Base-by-base conservation (phyloP, 2,888 invertebrate genomes). In the Dendrolimus houi region DNA sequence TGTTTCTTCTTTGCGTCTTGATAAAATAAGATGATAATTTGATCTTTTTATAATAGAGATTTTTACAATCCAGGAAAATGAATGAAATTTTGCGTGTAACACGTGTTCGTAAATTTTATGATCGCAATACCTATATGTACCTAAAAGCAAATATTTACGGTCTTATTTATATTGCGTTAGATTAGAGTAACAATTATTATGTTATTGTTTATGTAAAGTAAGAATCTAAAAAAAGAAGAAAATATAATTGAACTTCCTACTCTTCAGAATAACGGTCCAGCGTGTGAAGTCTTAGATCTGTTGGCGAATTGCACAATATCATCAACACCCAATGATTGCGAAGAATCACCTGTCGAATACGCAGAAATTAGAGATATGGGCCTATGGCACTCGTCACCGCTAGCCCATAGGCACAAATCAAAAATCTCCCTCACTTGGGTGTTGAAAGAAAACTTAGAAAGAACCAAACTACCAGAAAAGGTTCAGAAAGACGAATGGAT, bases 371-470 rank as follows among this genome's bases (percentile, higher is more conserved):
- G 69, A 74, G 86, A 88, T 52, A 91, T 91, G 91, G 91, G 91
- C 57, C 74, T 89, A 57, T 91, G 88, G 87, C 90, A 90, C 65
- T 89, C 91, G 9, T 86, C 89, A 54, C 87, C 91, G 40, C 68
- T 91, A 62, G 76, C 86, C 52, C 82, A 81, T 54, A 75, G 87
- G 40, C 89, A 89, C 68, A 88, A 89, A 66, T 90, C 95, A 63
- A 95, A 95, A 81, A 92, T 95, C 80, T 94, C 95, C 58, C 88
- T 95, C 58, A 94, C 95, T 57, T 95, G 95, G 95, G 94, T 95
- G 58, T 85, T 95, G 53, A 93, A 94, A 71, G 94, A 94, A 64
- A 93, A 93, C 67, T 87, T 92, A 55, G 92, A 92, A 47, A 88
- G 78, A 54, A 67, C 75, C 29, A 85, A 82, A 64, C 59, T 74